phyloP scores from a whole-genome alignment of 1,140 invertebrate genomes.

The Euglossa dilemma region DNA sequence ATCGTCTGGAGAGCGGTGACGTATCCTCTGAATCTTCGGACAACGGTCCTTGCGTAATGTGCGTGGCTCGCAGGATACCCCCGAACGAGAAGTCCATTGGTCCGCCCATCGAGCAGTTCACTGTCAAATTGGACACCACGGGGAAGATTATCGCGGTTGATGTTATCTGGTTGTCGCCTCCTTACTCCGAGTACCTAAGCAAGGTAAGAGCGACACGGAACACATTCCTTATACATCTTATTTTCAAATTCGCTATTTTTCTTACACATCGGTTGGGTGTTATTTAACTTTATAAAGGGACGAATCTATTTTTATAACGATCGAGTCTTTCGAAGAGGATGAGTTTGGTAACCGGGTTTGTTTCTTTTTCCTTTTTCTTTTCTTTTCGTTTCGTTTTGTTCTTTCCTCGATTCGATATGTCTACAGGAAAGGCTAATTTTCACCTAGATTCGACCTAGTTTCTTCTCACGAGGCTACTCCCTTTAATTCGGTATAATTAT shows the following conservation, averaged over 20 bases:
- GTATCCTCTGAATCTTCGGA: slow-evolving; percentile 83
- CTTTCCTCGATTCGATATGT: too few relatives aligned
- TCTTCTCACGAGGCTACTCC: too few relatives aligned
- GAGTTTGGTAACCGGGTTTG: background rate
- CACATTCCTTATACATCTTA: background rate
- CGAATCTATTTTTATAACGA: too few relatives aligned
- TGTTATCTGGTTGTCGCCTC: slow-evolving; percentile 86
- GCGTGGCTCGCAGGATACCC: slow-evolving; percentile 92
- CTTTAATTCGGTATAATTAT: background rate
- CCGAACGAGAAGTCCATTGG: slow-evolving; percentile 90
- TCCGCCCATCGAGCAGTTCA: slow-evolving; percentile 92
- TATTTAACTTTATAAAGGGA: background rate
- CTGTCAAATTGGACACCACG: slow-evolving; percentile 93
- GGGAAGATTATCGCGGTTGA: slow-evolving; percentile 93
- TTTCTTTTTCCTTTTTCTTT: too few relatives aligned
- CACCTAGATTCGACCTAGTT: too few relatives aligned
- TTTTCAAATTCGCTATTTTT: background rate
- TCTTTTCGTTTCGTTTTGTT: too few relatives aligned
- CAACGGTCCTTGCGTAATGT: slow-evolving; percentile 87
- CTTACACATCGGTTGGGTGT: background rate
- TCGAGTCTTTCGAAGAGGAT: too few relatives aligned
- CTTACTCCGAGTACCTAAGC: slow-evolving; percentile 86
- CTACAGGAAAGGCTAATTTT: too few relatives aligned
- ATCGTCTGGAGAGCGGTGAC: slow-evolving; percentile 82
- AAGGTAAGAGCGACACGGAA: slow-evolving; percentile 82